A percentile compares a stretch with the other conserved stretches of the same genome.
phyloP scores from a whole-genome alignment of 2,888 invertebrate species.

The Tromatobia lineatoria region DNA sequence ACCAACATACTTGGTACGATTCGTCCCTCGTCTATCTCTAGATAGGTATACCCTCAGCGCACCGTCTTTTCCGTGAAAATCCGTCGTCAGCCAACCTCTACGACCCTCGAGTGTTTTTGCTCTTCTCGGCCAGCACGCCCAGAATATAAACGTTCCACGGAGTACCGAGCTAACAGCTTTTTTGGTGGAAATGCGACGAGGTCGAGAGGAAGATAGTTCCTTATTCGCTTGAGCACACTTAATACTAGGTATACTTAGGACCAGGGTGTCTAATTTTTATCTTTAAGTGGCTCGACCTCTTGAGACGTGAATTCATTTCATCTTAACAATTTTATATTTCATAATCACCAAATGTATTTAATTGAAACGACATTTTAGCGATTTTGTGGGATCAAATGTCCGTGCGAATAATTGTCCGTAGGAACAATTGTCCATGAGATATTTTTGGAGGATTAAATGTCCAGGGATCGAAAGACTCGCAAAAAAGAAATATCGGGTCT shows the following conservation, averaged over 20 bases:
- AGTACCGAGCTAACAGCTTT: constrained; percentile 50
- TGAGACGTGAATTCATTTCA: not conserved
- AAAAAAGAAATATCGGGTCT: too few relatives aligned
- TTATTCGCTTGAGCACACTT: not conserved
- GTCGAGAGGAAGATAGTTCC: constrained; percentile 30
- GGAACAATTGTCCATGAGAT: too few relatives aligned
- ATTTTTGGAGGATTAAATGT: too few relatives aligned
- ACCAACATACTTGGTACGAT: constrained; percentile 48
- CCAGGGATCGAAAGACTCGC: too few relatives aligned
- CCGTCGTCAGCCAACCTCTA: constrained; percentile 67
- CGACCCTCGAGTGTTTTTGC: constrained; percentile 63
- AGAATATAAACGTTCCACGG: constrained; percentile 49
- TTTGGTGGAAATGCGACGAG: constrained; percentile 32
- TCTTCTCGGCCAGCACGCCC: constrained; percentile 30
- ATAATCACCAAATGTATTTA: not conserved
- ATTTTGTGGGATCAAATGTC: too few relatives aligned
- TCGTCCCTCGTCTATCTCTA: constrained; percentile 30
- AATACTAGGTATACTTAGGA: not conserved
- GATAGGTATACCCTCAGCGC: constrained; percentile 37
- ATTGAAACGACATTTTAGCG: too few relatives aligned
- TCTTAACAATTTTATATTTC: not conserved
- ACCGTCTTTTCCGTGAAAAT: constrained; percentile 70
- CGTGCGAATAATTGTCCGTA: too few relatives aligned
- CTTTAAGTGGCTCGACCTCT: not conserved
- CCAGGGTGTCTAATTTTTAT: constrained; percentile 23